Evolutionary conservation across 2,113 vertebrate species (phyloP), one percentile per base, ranked within the genome.

Genomic region (Tragulus kanchil): DNA sequence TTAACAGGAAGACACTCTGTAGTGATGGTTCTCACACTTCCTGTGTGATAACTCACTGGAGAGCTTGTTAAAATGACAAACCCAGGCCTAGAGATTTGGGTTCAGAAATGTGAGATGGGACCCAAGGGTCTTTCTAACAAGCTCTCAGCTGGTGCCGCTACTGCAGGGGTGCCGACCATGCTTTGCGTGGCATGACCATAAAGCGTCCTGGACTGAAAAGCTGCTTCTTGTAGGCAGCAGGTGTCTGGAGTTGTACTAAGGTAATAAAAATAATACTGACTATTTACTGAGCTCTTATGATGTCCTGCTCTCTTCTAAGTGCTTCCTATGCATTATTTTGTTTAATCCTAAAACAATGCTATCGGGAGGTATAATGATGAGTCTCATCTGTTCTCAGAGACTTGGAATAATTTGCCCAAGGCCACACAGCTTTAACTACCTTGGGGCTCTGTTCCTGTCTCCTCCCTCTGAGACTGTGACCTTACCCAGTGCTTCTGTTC

Each of bases 271-370:
- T 52, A 71, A 58, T 5, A 36, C 25, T 3, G 10, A 36, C 9
- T 50, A 23, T n/a, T 71, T 23, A 21, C 31, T 21, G 71, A 58
- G 48, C 15, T 64, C 16, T 85, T 62, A 54, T 23, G 42, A 42
- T 28, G 59, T 15, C 13, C 19, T 61, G 36, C 45, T 79, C 31
- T n/a, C 67, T 52, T 15, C 69, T 65, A 54, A 87, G 45, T 61
- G 28, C 36, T 87, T 79, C 67, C 69, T 79, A 7, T 25, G 48
- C 31, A n/a, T 71, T 83, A 42, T 58, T 54, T 73, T 75, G 48
- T 81, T 94, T 85, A 45, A 64, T 85, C 86, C 17, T 87, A 31
- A 95, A 93, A 25, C 26, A 83, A 19, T 36, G 67, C 48, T 56
- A 3, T 23, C 65, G 23, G 25, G 59, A 95, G 42, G 54, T 17